These are phyloP conservation scores for Troilus luridus DNA, from an alignment of 2,888 invertebrate species.

Conservation along the genomic window DNA sequence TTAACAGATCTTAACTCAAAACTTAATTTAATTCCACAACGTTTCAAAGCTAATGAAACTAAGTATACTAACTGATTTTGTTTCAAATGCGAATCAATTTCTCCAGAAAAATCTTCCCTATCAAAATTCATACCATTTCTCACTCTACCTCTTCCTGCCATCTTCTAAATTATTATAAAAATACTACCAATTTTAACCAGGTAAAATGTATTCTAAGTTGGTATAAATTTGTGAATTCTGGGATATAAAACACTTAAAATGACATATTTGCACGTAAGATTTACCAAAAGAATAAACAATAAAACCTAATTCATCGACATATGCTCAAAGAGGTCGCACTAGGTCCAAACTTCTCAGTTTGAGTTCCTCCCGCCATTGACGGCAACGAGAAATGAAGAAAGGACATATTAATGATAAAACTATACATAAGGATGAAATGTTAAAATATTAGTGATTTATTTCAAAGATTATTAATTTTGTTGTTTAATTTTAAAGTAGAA, in stretches of 20 bases:
- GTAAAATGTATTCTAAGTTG: not conserved
- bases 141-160: conserved; percentile 18
- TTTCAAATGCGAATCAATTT: not conserved
- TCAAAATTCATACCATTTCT: conserved; percentile 12
- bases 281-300: not conserved
- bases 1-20: not conserved
- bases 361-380: not conserved
- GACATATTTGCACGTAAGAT: not conserved
- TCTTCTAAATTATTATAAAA: not conserved
- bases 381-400: not conserved
- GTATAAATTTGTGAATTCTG: not conserved
- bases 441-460: too few relatives aligned
- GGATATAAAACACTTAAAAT: not conserved
- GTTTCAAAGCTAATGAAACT: not conserved
- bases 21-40: not conserved
- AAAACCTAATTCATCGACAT: not conserved
- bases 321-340: not conserved
- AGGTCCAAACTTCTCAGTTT: not conserved
- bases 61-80: not conserved
- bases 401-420: not conserved
- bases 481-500: too few relatives aligned
- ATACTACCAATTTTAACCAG: not conserved
- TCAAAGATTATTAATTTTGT: too few relatives aligned
- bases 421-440: too few relatives aligned
- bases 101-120: not conserved